Evolutionary conservation across 2,113 vertebrate species (phyloP), one percentile per base, ranked within the genome.

Genomic region (Isurus oxyrinchus): DNA sequence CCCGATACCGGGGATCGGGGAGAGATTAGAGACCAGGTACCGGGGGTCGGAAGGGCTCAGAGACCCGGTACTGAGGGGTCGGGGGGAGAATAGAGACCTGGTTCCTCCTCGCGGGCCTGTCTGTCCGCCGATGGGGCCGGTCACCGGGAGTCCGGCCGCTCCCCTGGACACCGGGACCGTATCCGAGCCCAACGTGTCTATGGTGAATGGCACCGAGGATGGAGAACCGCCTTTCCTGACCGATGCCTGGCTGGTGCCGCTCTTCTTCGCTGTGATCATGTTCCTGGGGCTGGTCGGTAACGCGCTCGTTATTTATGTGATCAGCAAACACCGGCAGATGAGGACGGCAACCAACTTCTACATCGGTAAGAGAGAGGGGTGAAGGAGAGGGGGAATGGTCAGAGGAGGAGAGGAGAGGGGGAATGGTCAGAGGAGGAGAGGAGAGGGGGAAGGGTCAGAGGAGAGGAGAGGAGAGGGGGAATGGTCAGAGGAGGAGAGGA

Each of bases 311-410:
- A 98, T 98, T 69, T 98, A 98, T 96, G 98, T 98, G 2, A 98
- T 98, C 96, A 98, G 98, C 95, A 98, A 98, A 81, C 98, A 98
- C 97, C 97, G 98, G 67, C 98, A 98, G 97, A 98, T 98, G 98
- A 98, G 98, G 96, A 98, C 98, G 0, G 98, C 98, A 35, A 98
- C 98, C 61, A 98, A 98, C 98, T 98, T 98, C 97, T 98, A 98
- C 97, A 98, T 98, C 86, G 98, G 98, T 98, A 97, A 98, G 98
- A 84, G 57, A 63, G 0, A 11, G 53, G 49, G 27, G 19, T 4
- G 84, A n/a, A 7, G 23, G 21, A 23, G 66, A 23, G 66, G 23
- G 67, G 2, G 23, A 69, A 69, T 69, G 67, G 67, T 69, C 67
- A 69, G 67, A 7, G 76, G 79, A 81, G 31, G 5, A 35, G n/a